These are phyloP conservation scores for Apamea epomidion DNA, from an alignment of 2,888 invertebrate genomes.

Conservation along the genomic window DNA sequence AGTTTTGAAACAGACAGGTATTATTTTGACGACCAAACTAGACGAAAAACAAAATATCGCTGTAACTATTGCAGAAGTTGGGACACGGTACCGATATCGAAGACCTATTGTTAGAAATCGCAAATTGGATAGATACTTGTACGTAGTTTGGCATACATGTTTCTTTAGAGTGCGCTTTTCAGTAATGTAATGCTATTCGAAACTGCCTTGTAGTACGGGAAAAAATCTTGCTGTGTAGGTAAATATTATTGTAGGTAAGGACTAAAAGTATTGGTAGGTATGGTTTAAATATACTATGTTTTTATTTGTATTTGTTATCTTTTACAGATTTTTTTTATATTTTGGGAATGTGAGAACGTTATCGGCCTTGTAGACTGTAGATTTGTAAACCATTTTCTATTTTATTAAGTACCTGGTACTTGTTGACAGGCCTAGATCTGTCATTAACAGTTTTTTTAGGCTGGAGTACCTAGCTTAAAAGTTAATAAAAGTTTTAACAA, in stretches of 20 bases:
- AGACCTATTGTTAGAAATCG: conserved; percentile 21
- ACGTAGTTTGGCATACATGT: conserved; percentile 10
- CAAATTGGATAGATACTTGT: conserved; percentile 38
- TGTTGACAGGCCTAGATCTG: too few species aligned
- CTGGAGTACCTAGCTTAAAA: too few species aligned
- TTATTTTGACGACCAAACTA: background rate
- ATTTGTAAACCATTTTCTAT: too few species aligned
- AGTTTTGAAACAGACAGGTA: too few species aligned
- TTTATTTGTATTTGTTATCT: too few species aligned
- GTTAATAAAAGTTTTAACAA: background rate
- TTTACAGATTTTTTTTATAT: background rate
- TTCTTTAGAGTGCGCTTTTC: conserved; percentile 8
- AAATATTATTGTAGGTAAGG: background rate
- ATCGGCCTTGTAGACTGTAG: too few species aligned
- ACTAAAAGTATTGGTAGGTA: background rate
- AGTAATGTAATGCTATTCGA: conserved; percentile 1
- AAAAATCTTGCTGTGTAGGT: background rate
- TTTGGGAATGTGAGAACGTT: too few species aligned
- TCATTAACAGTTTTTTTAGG: too few species aligned
- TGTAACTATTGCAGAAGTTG: background rate
- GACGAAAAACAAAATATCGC: background rate
- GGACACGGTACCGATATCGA: background rate
- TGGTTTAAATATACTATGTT: too few species aligned
- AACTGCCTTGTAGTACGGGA: background rate
- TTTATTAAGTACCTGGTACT: too few species aligned